Evolutionary conservation across 2,797 vertebrate species (phyloP).

Genomic region (Holocentrus rufus): DNA sequence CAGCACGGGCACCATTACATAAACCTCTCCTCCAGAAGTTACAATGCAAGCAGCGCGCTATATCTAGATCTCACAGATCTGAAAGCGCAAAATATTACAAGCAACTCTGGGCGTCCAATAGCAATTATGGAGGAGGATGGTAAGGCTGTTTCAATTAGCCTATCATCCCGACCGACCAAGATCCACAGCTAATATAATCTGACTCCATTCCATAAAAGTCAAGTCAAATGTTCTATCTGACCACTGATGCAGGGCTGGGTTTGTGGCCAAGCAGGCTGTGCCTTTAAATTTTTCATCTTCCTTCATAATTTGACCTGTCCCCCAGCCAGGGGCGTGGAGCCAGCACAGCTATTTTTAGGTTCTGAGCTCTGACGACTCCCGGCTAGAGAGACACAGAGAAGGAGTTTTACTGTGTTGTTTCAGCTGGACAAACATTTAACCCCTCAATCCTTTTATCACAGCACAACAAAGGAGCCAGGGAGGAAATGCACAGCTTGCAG

Average conservation of each 20-base stretch:
- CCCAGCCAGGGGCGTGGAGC: constrained; percentile 94
- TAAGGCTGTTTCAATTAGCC: constrained; percentile 45
- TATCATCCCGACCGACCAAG: constrained; percentile 35
- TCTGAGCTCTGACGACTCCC: constrained; percentile 85
- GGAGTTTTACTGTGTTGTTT: constrained; percentile 82
- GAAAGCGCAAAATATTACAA: constrained; percentile 5
- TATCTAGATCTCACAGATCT: not conserved
- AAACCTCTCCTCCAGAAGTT: constrained; percentile 57
- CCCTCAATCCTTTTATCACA: constrained; percentile 75
- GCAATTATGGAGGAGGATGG: not conserved
- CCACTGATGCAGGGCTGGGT: constrained; percentile 75
- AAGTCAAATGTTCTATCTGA: constrained; percentile 75
- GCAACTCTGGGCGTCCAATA: not conserved
- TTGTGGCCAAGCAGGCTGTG: constrained; percentile 79
- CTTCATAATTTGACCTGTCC: constrained; percentile 95
- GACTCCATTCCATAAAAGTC: constrained; percentile 68
- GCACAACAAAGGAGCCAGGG: constrained; percentile 57
- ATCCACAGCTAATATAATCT: constrained; percentile 56
- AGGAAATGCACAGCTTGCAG: constrained; percentile 67
- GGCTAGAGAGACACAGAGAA: constrained; percentile 76
- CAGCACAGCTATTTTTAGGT: constrained; percentile 91
- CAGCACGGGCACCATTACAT: constrained; percentile 71
- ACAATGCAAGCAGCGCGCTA: constrained; percentile 34
- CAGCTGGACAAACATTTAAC: constrained; percentile 82
- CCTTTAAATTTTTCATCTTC: constrained; percentile 88